A percentile compares a stretch with the other conserved stretches of the same genome.
Conservation (phyloP, 53 echinoderm and acorn worm genomes). For the Apostichopus leukothele region DNA sequence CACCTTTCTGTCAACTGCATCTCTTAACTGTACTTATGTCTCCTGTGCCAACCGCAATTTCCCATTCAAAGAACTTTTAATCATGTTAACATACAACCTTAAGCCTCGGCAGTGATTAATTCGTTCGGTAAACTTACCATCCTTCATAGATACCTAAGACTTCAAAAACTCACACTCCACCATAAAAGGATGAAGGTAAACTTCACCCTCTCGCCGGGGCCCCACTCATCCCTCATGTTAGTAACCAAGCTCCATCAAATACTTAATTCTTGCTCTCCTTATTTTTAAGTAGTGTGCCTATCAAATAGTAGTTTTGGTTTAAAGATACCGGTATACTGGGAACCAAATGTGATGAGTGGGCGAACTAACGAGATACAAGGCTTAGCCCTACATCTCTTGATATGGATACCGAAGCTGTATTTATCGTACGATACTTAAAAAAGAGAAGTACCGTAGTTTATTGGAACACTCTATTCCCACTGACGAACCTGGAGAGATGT, state of each 20-base stretch:
- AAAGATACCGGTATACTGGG: neutral
- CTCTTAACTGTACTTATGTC: neutral
- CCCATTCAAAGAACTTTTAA: neutral
- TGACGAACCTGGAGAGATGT: too few species aligned
- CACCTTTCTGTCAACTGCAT: neutral
- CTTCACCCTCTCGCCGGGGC: too few species aligned
- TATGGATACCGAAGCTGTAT: too few species aligned
- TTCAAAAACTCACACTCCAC: too few species aligned
- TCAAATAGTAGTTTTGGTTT: neutral
- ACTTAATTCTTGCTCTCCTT: neutral
- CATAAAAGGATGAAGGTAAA: too few species aligned
- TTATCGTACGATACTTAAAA: too few species aligned
- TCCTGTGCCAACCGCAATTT: neutral
- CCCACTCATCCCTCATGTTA: neutral
- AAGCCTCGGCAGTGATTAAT: conserved; percentile 20
- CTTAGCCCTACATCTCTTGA: too few species aligned
- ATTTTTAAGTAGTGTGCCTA: neutral
- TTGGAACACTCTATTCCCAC: too few species aligned
- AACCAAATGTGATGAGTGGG: neutral
- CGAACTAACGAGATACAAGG: neutral
- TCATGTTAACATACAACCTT: conserved; percentile 40
- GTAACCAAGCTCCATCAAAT: conserved; percentile 3
- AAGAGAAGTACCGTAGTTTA: too few species aligned
- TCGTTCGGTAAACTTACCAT: neutral
- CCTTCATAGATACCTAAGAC: too few species aligned